Conservation (phyloP, 2,113 vertebrate genomes). For the Ochotona curzoniae region DNA sequence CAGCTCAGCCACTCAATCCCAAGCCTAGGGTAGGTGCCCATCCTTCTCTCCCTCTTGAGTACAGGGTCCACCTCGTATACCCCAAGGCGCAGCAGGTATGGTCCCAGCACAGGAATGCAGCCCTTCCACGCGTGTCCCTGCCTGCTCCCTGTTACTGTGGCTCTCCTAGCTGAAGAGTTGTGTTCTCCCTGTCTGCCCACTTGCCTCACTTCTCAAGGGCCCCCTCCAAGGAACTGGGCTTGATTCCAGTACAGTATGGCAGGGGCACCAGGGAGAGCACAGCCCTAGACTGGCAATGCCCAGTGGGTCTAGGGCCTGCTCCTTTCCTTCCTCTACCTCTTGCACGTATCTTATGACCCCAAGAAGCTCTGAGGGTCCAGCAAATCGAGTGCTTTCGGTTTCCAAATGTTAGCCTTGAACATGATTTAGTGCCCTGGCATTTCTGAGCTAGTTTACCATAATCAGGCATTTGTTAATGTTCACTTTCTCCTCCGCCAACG, state of each 20-base stretch:
- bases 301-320: too few species aligned
- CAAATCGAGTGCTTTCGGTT: background rate
- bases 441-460: conserved; percentile 77
- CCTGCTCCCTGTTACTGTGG: background rate
- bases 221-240: background rate
- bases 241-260: fast-evolving
- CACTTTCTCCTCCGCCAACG: conserved; percentile 52
- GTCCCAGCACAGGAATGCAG: background rate
- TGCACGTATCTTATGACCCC: background rate
- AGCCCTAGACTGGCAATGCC: background rate
- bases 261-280: fast-evolving
- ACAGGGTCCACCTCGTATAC: too few species aligned
- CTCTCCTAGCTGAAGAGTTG: background rate
- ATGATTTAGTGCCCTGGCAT: conserved; percentile 75
- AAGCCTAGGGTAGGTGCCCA: background rate
- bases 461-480: conserved; percentile 78
- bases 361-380: background rate
- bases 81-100: too few species aligned
- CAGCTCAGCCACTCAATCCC: too few species aligned
- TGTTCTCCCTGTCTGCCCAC: background rate
- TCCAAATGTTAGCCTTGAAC: conserved; percentile 63
- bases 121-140: background rate
- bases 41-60: background rate
- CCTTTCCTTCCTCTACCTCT: background rate
- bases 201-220: background rate